phyloP scores from a whole-genome alignment of 2,113 vertebrate species.

The Balaenoptera acutorostrata region DNA sequence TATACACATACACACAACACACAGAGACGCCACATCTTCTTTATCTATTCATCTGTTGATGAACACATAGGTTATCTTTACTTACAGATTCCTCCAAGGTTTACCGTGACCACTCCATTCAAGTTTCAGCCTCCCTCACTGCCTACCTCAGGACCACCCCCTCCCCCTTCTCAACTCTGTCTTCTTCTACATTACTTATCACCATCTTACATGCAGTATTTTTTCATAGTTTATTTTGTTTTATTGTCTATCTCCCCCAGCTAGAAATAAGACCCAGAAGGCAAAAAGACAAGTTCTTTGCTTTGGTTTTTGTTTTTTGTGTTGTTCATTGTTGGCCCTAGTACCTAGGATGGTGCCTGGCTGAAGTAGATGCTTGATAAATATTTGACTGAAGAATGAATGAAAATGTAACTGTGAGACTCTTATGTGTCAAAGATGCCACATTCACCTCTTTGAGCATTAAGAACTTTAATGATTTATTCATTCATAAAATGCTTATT shows the following conservation, averaged over 20 bases:
- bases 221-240: slow-evolving; percentile 16
- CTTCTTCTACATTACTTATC: background rate
- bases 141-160: background rate
- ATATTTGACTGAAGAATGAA: slow-evolving; percentile 6
- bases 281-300: background rate
- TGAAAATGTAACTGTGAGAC: background rate
- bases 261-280: background rate
- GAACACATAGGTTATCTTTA: background rate
- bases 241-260: background rate
- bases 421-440: background rate
- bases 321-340: background rate
- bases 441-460: background rate
- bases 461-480: background rate
- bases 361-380: background rate
- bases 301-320: background rate
- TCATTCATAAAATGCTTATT: background rate
- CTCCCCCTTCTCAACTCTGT: background rate
- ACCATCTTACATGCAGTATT: background rate
- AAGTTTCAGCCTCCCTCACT: background rate
- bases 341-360: background rate
- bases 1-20: too few species aligned
- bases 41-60: background rate
- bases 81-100: background rate
- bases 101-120: background rate
- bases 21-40: too few species aligned